A percentile compares a stretch with the other conserved stretches of the same genome.
These are phyloP conservation scores for Calidris pugnax DNA, from an alignment of 2,113 vertebrate genomes.

Conservation along the genomic window DNA sequence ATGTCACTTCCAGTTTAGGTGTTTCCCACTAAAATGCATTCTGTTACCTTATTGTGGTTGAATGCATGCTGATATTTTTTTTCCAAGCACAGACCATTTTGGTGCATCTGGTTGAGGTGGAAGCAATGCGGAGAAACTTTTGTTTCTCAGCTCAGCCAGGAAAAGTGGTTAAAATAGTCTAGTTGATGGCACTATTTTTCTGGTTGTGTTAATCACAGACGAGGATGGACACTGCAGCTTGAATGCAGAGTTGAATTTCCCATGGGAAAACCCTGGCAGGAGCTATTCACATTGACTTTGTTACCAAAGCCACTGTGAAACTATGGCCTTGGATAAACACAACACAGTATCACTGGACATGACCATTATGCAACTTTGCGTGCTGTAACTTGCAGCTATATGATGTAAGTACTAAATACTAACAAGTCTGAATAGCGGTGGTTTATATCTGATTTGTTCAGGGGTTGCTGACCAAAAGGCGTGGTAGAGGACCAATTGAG, in stretches of 20 bases:
- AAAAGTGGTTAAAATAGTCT: not conserved
- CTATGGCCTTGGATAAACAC: not conserved
- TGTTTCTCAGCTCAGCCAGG: not conserved
- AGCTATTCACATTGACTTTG: not conserved
- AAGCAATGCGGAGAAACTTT: not conserved
- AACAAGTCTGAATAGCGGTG: not conserved
- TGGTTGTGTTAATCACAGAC: not conserved
- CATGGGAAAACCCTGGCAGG: not conserved
- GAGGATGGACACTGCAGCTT: not conserved
- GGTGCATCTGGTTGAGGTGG: not conserved
- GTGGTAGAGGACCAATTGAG: not conserved
- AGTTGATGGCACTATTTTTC: not conserved
- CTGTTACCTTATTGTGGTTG: not conserved
- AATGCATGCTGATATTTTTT: rapidly evolving
- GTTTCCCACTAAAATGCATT: not conserved
- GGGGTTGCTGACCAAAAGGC: not conserved
- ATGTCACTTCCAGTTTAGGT: not conserved
- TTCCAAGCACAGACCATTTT: not conserved
- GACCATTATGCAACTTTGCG: rapidly evolving
- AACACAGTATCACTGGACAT: not conserved
- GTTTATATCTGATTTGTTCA: not conserved
- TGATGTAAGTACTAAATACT: not conserved
- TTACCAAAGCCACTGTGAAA: not conserved
- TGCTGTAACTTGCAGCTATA: not conserved
- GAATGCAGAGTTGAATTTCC: not conserved